These are phyloP conservation scores for Lepus americanus DNA, from an alignment of 2,113 vertebrate genomes.

Conservation along the genomic window DNA sequence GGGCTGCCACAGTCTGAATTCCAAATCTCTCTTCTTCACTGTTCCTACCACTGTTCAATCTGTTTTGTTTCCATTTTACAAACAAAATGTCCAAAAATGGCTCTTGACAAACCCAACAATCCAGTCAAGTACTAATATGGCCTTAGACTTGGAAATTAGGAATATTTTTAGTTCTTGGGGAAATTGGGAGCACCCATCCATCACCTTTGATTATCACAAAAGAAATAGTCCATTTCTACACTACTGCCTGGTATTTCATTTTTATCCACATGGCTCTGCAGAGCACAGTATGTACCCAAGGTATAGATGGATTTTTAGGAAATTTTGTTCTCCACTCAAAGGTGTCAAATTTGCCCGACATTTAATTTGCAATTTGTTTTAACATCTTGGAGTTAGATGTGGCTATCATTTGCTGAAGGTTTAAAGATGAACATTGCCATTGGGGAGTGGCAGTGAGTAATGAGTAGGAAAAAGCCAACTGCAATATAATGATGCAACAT, in stretches of 20 bases:
- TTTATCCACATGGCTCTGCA: neutral
- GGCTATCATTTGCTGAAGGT: neutral
- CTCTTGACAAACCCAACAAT: neutral
- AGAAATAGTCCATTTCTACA: neutral
- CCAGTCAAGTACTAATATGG: neutral
- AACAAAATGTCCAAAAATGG: neutral
- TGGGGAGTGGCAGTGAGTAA: neutral
- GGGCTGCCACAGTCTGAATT: neutral
- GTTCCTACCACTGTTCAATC: neutral
- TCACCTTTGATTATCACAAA: constrained; percentile 2
- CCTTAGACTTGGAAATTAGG: neutral
- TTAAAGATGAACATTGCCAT: neutral
- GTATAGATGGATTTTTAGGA: constrained; percentile 14
- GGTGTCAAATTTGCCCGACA: neutral
- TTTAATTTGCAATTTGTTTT: neutral
- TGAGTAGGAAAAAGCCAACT: neutral
- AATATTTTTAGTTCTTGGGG: constrained; percentile 1
- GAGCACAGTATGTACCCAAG: neutral
- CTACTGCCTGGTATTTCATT: constrained; percentile 23
- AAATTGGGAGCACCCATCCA: neutral
- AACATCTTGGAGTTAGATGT: neutral
- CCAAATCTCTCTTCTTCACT: neutral
- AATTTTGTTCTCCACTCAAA: neutral
- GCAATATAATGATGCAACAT: neutral
- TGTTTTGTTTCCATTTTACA: neutral